These are phyloP conservation scores for Pangasius mekongensis DNA, from an alignment of 2,797 vertebrate genomes.

Conservation along the genomic window DNA sequence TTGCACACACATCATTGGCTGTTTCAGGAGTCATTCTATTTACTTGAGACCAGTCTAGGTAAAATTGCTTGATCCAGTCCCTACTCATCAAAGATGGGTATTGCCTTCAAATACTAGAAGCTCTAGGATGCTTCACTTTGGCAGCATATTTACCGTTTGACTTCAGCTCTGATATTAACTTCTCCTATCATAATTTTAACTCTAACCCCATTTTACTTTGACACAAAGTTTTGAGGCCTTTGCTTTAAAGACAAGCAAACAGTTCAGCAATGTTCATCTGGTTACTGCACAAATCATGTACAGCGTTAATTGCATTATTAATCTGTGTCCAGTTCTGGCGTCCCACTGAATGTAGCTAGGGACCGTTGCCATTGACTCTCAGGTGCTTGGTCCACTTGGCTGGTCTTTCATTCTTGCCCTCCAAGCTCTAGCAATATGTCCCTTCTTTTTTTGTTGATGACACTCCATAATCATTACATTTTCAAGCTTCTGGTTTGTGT, in stretches of 20 bases:
- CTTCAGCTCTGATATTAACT: neutral
- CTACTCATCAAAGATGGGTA: neutral
- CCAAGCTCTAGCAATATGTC: neutral
- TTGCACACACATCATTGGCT: neutral
- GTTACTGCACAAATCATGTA: neutral
- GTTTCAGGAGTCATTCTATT: slow-evolving; percentile 1
- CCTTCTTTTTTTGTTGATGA: neutral
- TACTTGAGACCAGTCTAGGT: neutral
- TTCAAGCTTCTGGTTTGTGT: neutral
- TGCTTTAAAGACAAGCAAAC: neutral
- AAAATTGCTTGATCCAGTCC: neutral
- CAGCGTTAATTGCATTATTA: neutral
- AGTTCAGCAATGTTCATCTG: neutral
- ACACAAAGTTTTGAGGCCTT: neutral
- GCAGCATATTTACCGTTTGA: neutral
- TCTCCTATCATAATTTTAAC: neutral
- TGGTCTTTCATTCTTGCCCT: neutral
- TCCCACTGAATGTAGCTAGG: neutral
- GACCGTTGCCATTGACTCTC: neutral
- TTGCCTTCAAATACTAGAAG: neutral
- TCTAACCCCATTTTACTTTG: neutral
- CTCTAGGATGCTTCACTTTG: neutral
- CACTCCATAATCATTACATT: neutral
- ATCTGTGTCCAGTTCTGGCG: neutral
- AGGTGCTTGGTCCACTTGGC: neutral